Evolutionary conservation across 35 echinoderm and acorn worm species (phyloP).

Genomic region (Ophiothrix spiculata): DNA sequence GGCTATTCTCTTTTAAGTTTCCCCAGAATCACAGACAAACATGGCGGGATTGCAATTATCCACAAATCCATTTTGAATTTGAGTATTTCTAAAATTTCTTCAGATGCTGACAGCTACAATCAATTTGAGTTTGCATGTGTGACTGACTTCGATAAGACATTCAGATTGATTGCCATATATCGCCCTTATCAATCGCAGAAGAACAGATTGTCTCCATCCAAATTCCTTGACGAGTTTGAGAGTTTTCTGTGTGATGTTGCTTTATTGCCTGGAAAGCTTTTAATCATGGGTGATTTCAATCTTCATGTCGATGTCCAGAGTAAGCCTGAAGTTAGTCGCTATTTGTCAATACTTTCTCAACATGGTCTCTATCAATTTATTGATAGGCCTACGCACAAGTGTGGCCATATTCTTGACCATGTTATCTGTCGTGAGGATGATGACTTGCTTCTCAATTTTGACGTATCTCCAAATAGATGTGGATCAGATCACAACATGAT

Average conservation of each 20-base stretch:
- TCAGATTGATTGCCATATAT: background rate
- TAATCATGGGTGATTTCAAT: no score
- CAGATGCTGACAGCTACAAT: background rate
- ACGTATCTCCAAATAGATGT: background rate
- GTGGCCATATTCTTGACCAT: background rate
- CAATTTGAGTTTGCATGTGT: background rate
- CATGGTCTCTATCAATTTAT: background rate
- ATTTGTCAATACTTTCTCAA: conserved; percentile 9
- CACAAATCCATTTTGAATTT: background rate
- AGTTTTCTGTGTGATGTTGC: no score
- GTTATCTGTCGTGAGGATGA: background rate
- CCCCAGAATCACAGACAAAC: background rate
- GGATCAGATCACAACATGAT: background rate
- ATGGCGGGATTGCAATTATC: conserved; percentile 21
- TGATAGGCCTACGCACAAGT: background rate
- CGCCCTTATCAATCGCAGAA: no score
- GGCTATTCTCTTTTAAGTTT: background rate
- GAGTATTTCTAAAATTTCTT: background rate
- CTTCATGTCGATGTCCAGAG: no score
- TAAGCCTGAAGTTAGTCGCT: background rate
- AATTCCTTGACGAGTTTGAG: no score
- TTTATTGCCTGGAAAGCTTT: no score
- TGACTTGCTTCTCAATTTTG: background rate
- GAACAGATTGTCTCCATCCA: no score
- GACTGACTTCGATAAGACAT: background rate